phyloP scores from a whole-genome alignment of 2,888 invertebrate genomes.

The Harpalus rubripes region DNA sequence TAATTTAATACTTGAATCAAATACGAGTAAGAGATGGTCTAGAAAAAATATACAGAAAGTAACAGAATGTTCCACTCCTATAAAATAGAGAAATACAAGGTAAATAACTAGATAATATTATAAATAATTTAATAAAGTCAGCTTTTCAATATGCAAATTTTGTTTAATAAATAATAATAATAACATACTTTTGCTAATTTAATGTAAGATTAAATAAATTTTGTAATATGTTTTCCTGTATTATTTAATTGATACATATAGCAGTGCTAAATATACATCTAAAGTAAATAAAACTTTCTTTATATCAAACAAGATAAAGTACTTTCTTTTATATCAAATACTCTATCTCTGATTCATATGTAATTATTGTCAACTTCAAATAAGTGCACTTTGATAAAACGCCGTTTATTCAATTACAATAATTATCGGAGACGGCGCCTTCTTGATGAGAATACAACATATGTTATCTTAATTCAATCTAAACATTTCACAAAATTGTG shows the following conservation, averaged over 20 bases:
- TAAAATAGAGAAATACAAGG: too few relatives aligned
- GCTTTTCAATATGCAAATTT: too few relatives aligned
- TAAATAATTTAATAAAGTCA: too few relatives aligned
- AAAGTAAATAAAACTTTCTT: slow-evolving; percentile 33
- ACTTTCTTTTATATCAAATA: slow-evolving; percentile 52
- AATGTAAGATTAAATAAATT: too few relatives aligned
- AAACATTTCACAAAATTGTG: slow-evolving; percentile 45
- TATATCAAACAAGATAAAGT: slow-evolving; percentile 48
- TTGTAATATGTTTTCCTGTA: background rate
- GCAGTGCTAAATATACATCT: background rate
- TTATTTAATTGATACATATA: background rate
- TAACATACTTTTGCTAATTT: too few relatives aligned
- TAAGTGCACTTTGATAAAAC: slow-evolving; percentile 59
- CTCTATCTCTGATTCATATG: slow-evolving; percentile 43
- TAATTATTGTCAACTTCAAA: slow-evolving; percentile 53
- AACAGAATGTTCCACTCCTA: too few relatives aligned
- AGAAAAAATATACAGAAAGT: too few relatives aligned
- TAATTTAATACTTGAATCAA: too few relatives aligned
- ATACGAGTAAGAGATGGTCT: too few relatives aligned
- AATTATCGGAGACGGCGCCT: slow-evolving; percentile 60
- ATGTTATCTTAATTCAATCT: slow-evolving; percentile 10
- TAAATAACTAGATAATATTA: too few relatives aligned
- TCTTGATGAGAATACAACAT: slow-evolving; percentile 24
- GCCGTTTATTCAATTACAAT: slow-evolving; percentile 54
- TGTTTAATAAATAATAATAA: too few relatives aligned